phyloP scores from a whole-genome alignment of 2,113 vertebrate genomes.

The Anarrhichthys ocellatus region DNA sequence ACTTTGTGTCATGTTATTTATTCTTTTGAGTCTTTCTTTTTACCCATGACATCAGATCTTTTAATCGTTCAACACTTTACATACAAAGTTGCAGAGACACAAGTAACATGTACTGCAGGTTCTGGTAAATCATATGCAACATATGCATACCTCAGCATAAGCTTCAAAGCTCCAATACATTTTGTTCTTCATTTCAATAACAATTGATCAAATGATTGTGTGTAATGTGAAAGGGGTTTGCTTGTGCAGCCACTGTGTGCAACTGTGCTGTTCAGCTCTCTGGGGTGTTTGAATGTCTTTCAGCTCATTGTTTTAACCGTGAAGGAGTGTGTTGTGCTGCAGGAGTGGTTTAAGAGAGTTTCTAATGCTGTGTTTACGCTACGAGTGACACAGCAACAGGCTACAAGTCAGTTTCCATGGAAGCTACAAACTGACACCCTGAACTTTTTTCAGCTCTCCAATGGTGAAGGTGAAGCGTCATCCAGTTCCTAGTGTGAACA shows the following conservation, averaged over 20 bases:
- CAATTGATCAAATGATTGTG: not conserved
- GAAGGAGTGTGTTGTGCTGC: not conserved
- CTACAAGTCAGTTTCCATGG: not conserved
- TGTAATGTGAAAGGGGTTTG: not conserved
- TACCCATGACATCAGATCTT: slow-evolving; percentile 37
- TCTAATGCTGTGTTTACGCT: not conserved
- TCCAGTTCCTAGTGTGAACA: too few species aligned
- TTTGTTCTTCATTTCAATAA: not conserved
- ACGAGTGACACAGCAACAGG: not conserved
- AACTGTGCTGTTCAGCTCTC: not conserved
- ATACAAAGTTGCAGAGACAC: not conserved
- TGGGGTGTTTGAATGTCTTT: not conserved
- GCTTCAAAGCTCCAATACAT: not conserved
- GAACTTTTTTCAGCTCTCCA: not conserved
- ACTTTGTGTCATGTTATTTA: slow-evolving; percentile 79
- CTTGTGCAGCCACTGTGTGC: not conserved
- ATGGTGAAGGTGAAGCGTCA: too few species aligned
- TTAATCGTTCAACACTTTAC: not conserved
- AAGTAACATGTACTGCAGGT: not conserved
- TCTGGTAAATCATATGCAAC: not conserved
- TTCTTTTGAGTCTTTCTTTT: slow-evolving; percentile 71
- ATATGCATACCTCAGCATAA: not conserved
- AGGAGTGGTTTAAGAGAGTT: not conserved
- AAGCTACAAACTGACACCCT: not conserved
- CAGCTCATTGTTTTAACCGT: not conserved